Base-by-base conservation (phyloP, 2,888 invertebrate species). In the Gastrophysa polygoni region DNA sequence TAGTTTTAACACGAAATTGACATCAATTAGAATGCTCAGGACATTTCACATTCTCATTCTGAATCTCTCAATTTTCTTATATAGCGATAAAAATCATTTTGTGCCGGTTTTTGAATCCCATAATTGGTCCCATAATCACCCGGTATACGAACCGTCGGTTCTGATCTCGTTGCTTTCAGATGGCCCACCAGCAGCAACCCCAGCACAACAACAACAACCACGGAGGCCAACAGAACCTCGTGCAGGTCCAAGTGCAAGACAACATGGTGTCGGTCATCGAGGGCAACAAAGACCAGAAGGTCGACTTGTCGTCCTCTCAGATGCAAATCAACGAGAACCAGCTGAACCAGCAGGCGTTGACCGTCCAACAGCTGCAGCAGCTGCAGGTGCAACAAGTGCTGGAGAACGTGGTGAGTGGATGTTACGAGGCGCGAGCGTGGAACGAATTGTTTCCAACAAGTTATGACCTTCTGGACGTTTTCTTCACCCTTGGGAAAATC, bases 371-470 rank as follows among this genome's bases (percentile, higher is more conserved):
- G 61, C 66, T 80, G 57, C 70, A 80, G 82, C 62, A 86, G 82
- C 61, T 80, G 50, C 78, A 78, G 65, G 87, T 87, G 20, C 87
- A 87, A 76, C 88, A 88, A 82, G 88, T 87, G 16, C 70, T 81
- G 47, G 81, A 82, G 64, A 81, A 81, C 68, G 81, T 80, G 59
- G 77, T 75, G 72, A 67, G 60, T 68, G 43, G n/a, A n/a, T n/a
- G n/a, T n/a, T n/a, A n/a, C n/a, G n/a, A n/a, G n/a, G n/a, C n/a
- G n/a, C n/a, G n/a, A n/a, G n/a, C n/a, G n/a, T n/a, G n/a, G n/a
- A n/a, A n/a, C 24, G 4, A 24, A 5, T 24, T 24, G 24, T 24
- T 24, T 3, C 24, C 24, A 24, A 24, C 24, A 5, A 5, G 3
- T 24, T 24, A 3, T 5, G 24, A 24, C 24, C 24, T 55, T 54